A percentile compares a stretch with the other conserved stretches of the same genome.
Conservation (phyloP, 2,113 vertebrate species). For the Gymnogyps californianus region DNA sequence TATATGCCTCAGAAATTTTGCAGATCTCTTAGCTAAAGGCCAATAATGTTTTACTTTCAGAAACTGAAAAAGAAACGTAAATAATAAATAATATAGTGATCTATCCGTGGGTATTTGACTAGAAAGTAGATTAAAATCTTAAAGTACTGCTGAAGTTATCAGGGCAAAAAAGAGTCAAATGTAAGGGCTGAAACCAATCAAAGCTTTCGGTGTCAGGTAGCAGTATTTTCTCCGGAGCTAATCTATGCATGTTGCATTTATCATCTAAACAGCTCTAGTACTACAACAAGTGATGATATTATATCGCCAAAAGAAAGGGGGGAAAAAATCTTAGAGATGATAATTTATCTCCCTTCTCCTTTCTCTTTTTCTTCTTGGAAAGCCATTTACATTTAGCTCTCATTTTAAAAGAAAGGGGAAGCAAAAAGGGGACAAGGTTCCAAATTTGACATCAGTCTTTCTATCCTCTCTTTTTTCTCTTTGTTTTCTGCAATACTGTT, state of each 20-base stretch:
- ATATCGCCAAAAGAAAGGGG: conserved; percentile 19
- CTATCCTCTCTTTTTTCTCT: background rate
- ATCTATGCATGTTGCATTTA: conserved; percentile 63
- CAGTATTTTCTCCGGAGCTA: conserved; percentile 26
- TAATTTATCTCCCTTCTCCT: conserved; percentile 42
- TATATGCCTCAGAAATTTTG: background rate
- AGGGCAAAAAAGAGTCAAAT: conserved; percentile 54
- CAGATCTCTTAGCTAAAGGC: background rate
- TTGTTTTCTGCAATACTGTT: conserved; percentile 55
- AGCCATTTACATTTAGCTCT: conserved; percentile 53
- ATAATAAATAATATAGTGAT: conserved; percentile 53
- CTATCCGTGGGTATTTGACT: conserved; percentile 42
- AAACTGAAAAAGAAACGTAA: conserved; percentile 46
- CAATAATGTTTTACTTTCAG: conserved; percentile 36
- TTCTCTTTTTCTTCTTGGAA: background rate
- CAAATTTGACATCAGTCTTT: conserved; percentile 50
- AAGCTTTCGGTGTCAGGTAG: conserved; percentile 28
- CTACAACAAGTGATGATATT: conserved; percentile 45
- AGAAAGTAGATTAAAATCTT: conserved; percentile 70
- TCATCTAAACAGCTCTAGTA: conserved; percentile 62
- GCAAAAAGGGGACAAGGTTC: conserved; percentile 30
- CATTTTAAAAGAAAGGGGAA: conserved; percentile 56
- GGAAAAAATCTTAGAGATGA: background rate
- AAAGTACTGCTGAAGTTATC: conserved; percentile 66
- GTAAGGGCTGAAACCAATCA: conserved; percentile 57